phyloP scores from a whole-genome alignment of 2,888 invertebrate genomes.

The Nomada flava region DNA sequence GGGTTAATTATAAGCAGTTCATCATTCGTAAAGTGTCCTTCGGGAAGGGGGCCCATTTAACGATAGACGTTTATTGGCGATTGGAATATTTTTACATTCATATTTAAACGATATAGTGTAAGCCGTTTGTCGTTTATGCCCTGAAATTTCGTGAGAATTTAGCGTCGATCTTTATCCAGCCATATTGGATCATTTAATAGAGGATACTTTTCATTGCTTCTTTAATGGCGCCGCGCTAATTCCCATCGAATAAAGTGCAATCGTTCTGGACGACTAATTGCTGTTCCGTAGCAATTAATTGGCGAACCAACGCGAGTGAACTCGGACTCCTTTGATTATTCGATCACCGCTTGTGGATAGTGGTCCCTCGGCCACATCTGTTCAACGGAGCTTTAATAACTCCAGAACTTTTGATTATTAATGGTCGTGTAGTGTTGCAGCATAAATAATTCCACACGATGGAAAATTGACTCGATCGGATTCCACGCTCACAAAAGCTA shows the following conservation, averaged over 20 bases:
- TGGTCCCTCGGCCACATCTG: background rate
- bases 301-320: background rate
- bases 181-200: background rate
- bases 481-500: background rate
- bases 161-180: too few relatives aligned
- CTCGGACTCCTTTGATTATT: background rate
- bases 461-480: background rate
- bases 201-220: background rate
- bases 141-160: too few relatives aligned
- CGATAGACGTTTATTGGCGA: background rate
- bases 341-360: background rate
- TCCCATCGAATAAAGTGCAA: conserved; percentile 6
- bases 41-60: background rate
- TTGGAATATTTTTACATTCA: background rate
- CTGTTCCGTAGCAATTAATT: conserved; percentile 31
- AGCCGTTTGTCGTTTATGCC: too few relatives aligned
- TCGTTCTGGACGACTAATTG: conserved; percentile 23
- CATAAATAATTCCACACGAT: background rate
- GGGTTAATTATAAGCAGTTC: conserved; percentile 20
- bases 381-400: background rate
- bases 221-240: conserved; percentile 1
- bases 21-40: conserved; percentile 18
- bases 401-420: background rate
- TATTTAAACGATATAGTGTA: background rate
- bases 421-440: too few relatives aligned